Conservation (phyloP, 1,140 invertebrate species). For the Drosophila subpulchrella region DNA sequence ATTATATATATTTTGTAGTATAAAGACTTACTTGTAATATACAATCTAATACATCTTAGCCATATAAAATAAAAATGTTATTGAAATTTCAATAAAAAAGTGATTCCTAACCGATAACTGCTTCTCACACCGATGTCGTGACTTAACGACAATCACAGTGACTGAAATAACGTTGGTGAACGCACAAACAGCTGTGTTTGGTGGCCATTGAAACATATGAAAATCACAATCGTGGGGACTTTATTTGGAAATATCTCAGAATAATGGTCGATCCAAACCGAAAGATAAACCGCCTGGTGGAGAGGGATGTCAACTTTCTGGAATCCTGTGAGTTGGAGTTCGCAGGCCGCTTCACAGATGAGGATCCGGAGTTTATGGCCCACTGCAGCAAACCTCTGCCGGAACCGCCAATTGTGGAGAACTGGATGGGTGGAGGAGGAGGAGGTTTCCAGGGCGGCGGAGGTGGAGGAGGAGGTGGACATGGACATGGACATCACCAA, state of each 20-base stretch:
- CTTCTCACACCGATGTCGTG: neutral
- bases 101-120: too few species aligned
- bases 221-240: conserved; percentile 2
- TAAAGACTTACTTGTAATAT: too few species aligned
- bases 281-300: conserved; percentile 84
- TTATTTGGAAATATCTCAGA: conserved; percentile 4
- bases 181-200: neutral
- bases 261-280: conserved; percentile 83
- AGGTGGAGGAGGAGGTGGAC: conserved; percentile 8
- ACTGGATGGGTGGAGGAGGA: conserved; percentile 83
- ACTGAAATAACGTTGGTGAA: neutral
- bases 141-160: neutral
- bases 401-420: conserved; percentile 85
- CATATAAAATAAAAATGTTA: too few species aligned
- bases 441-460: neutral
- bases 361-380: conserved; percentile 85
- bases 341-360: conserved; percentile 85
- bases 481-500: conserved; percentile 32
- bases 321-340: conserved; percentile 86
- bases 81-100: too few species aligned
- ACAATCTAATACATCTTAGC: too few species aligned
- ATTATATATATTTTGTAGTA: too few species aligned
- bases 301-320: conserved; percentile 85
- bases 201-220: conserved; percentile 2
- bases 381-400: conserved; percentile 73